Evolutionary conservation across 2,888 invertebrate genomes (phyloP), one percentile per base, ranked within the genome.

Genomic region (Atethmia centrago): DNA sequence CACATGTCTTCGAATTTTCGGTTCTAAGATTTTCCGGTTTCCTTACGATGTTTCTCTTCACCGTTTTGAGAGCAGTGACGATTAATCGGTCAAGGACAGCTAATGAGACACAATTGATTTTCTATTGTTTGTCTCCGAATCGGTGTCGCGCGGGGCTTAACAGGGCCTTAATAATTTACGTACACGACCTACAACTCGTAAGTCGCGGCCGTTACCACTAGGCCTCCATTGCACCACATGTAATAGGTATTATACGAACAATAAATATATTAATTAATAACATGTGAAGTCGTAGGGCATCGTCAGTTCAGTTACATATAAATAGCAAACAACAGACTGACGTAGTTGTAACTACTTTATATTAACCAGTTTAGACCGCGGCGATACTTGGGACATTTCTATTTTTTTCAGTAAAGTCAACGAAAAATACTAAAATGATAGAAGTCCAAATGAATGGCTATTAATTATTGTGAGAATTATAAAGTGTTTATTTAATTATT

Each of bases 281-380:
- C 14, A 61, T 28, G 58, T 36, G 12, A 63, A 70, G 53, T 28
- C 70, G 14, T 53, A 53, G 47, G 14, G 28, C 53, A 25, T 2
- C 12, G 14, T 16, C 16, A 36, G 66, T 63, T 28, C 19, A 28
- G 8, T 47, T 25, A 63, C 19, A 49, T 66, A 21, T 65, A 40
- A 51, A 51, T 51, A 78, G 45, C n/a, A 19, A 59, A 75, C 42
- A 66, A 63, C 62, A 1, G 25, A 7, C 12, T 79, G 79, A 79
- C 79, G 79, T 69, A 51, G 65, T 45, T 65, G 14, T 49, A 28
- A 74, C 25, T 59, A 47, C 12, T 58, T 45, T 16, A 19, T 16
- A 36, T 42, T 19, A 40, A 79, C 79, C 45, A 47, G 70, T 31
- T 16, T 16, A 21, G 0, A 31, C 21, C 45, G 53, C n/a, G 70